Percentiles rank a stretch among this genome's conserved stretches.
phyloP scores from a whole-genome alignment of 2,888 invertebrate genomes.

The Hoplodrina blanda region DNA sequence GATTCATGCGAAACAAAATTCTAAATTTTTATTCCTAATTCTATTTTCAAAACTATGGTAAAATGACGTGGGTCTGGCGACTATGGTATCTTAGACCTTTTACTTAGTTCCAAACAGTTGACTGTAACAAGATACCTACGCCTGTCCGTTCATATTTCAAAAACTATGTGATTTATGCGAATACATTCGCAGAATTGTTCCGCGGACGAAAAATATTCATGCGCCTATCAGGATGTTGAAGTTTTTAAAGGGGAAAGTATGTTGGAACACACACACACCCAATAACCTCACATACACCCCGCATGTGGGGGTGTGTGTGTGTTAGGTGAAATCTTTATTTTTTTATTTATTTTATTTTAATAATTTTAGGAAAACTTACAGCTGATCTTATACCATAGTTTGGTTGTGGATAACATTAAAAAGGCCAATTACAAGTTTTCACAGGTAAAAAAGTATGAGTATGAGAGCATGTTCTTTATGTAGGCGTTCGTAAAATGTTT shows the following conservation, averaged over 20 bases:
- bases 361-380: too few relatives aligned
- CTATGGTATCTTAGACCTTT: background rate
- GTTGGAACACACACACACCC: background rate
- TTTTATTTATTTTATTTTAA: too few relatives aligned
- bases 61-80: background rate
- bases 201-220: constrained; percentile 25
- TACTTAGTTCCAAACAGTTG: constrained; percentile 8
- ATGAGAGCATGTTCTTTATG: background rate
- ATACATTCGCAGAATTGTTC: constrained; percentile 21
- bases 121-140: constrained; percentile 24
- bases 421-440: too few relatives aligned
- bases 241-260: constrained; percentile 7
- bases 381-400: too few relatives aligned
- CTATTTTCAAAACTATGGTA: background rate
- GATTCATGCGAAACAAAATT: too few relatives aligned
- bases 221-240: constrained; percentile 7
- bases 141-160: constrained; percentile 28
- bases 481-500: background rate
- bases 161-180: constrained; percentile 37
- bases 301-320: background rate
- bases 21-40: too few relatives aligned
- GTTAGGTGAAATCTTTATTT: background rate
- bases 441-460: too few relatives aligned
- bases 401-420: too few relatives aligned
- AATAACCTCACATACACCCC: too few relatives aligned